Base-by-base conservation (phyloP, 2,888 invertebrate species). In the Amiota communis region DNA sequence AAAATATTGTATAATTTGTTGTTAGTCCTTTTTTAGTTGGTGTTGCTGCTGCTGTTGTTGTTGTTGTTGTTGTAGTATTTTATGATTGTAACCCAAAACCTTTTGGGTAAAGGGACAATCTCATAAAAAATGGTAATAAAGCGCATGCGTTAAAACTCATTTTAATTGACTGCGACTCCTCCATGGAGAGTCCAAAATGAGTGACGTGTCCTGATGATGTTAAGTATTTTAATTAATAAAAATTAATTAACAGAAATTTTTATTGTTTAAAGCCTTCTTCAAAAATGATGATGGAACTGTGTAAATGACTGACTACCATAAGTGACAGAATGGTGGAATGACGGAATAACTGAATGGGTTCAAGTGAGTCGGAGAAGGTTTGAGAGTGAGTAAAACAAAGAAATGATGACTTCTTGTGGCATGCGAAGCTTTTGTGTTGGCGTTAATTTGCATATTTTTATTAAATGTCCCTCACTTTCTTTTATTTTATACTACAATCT, bases 161-260 rank as follows among this genome's bases (percentile, higher is more conserved):
- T 68, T 68, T 68, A 68, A 68, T 68, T 68, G 67, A 68, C 67
- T 59, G 15, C 1, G 59, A 59, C 59, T 13, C n/a, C 36, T 36
- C 36, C 4, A 6, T 36, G 36, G 36, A 6, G 8, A 6, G 8
- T 6, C 36, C 53, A 15, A 15, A 53, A 13, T 53, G 2, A 53
- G n/a, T 53, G 53, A 53, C 53, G 13, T 15, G 36, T n/a, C 13
- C 53, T 68, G 67, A 53, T 53, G 53, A 51, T 53, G 67, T 68
- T 68, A 53, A 68, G 67, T 53, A 53, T 68, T 68, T 68, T 68
- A 68, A 68, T 68, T 68, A 68, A 68, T 68, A 68, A 68, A 68
- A 68, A 68, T 68, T 68, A 68, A 68, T 68, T 68, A 68, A 68
- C 67, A 68, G 20, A 68, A 68, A 68, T 68, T 51, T 68, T 53